Percentiles rank a stretch among this genome's conserved stretches.
Conservation (phyloP, 2,113 vertebrate species). For the Electrona antarctica region DNA sequence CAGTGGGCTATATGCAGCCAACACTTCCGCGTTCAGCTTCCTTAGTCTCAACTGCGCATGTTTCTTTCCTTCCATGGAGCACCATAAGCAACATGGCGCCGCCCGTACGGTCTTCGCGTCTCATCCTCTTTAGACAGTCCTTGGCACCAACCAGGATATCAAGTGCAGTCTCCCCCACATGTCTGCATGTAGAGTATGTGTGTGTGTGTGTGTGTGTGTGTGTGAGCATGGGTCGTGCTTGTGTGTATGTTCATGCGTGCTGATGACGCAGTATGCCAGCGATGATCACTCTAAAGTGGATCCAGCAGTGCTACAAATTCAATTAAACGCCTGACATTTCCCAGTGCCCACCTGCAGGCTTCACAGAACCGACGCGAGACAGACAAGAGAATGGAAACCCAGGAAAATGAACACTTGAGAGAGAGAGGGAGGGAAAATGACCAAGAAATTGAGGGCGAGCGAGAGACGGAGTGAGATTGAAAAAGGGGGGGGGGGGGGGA, state of each 20-base stretch:
- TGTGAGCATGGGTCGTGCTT: neutral
- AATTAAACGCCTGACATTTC: conserved; percentile 58
- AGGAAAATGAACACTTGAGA: neutral
- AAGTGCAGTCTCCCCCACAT: too few relatives aligned
- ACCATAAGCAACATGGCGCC: too few relatives aligned
- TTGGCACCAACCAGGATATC: too few relatives aligned
- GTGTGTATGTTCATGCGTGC: neutral
- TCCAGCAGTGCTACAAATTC: conserved; percentile 48
- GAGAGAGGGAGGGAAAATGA: neutral
- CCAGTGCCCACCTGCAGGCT: conserved; percentile 14
- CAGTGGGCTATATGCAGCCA: too few relatives aligned
- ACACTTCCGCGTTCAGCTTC: too few relatives aligned
- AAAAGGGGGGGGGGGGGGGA: too few relatives aligned
- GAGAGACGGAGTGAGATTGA: neutral
- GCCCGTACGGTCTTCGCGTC: too few relatives aligned
- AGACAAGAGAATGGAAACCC: neutral
- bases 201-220: conserved; percentile 11
- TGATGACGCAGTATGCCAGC: conserved; percentile 6
- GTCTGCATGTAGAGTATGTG: neutral
- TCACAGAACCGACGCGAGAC: conserved; percentile 2
- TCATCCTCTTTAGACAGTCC: too few relatives aligned
- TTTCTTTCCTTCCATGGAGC: too few relatives aligned
- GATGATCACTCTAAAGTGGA: conserved; percentile 39
- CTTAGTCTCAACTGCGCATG: too few relatives aligned
- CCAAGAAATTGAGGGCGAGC: too few relatives aligned